A percentile compares a stretch with the other conserved stretches of the same genome.
Evolutionary conservation across 2,888 invertebrate species (phyloP).

Genomic region (Rosalia funebris): DNA sequence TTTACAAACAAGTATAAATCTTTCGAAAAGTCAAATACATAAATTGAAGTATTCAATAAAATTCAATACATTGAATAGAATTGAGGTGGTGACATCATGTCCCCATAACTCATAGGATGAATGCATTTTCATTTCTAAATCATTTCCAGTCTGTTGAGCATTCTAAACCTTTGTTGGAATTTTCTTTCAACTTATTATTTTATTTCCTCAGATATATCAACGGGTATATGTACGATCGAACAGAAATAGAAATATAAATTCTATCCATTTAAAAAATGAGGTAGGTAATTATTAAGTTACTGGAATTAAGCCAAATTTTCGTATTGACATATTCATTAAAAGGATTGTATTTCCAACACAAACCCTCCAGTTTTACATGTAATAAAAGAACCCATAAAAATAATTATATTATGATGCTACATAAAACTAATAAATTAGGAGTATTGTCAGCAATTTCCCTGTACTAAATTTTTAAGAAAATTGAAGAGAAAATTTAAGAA

Average conservation of each 20-base stretch:
- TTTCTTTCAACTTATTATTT: slow-evolving; percentile 46
- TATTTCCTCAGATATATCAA: slow-evolving; percentile 25
- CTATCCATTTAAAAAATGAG: too few species aligned
- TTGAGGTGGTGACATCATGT: slow-evolving; percentile 53
- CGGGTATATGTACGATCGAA: not conserved
- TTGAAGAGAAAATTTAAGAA: too few species aligned
- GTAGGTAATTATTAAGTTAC: too few species aligned
- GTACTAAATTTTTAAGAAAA: too few species aligned
- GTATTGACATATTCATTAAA: too few species aligned
- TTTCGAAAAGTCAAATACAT: slow-evolving; percentile 48
- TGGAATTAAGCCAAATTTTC: too few species aligned
- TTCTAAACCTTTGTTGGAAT: slow-evolving; percentile 53
- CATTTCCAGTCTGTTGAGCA: slow-evolving; percentile 59
- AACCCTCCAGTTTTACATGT: too few species aligned
- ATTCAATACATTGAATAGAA: slow-evolving; percentile 58
- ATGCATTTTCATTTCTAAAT: slow-evolving; percentile 57
- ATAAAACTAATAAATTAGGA: too few species aligned
- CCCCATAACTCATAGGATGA: slow-evolving; percentile 56
- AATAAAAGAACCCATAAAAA: too few species aligned
- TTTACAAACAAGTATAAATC: slow-evolving; percentile 48
- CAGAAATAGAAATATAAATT: not conserved
- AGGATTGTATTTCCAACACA: too few species aligned
- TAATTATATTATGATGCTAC: too few species aligned
- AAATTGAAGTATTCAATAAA: slow-evolving; percentile 53
- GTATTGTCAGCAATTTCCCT: too few species aligned